Conservation (phyloP, 2,888 invertebrate species). For the Ectobius pallidus region DNA sequence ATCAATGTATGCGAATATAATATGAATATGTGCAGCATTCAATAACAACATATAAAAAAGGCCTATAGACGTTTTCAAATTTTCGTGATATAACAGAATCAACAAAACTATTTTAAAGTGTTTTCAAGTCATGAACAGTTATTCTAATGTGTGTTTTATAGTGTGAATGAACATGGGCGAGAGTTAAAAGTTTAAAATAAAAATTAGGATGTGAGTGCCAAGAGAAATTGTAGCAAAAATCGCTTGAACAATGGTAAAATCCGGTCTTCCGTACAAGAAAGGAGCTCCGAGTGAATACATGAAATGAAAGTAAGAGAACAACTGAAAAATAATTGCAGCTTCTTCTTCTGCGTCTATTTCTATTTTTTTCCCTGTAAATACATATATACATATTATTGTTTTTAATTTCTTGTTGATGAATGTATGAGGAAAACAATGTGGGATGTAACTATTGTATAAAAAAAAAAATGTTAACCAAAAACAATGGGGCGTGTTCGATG, state of each 20-base stretch:
- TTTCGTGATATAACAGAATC: constrained; percentile 11
- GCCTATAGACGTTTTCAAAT: constrained; percentile 22
- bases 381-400: neutral
- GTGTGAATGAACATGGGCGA: constrained; percentile 9
- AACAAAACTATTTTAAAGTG: constrained; percentile 20
- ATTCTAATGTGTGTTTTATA: constrained; percentile 28
- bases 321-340: neutral
- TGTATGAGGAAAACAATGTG: neutral
- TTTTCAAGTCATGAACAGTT: constrained; percentile 6
- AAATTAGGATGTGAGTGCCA: neutral
- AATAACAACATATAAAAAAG: constrained; percentile 1
- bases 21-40: no score
- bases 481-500: neutral
- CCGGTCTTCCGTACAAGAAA: constrained; percentile 21
- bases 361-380: constrained; percentile 3
- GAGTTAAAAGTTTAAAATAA: no score
- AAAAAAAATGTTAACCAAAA: neutral
- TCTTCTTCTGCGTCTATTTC: no score
- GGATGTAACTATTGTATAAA: neutral
- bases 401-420: neutral
- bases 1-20: neutral
- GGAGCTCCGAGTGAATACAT: neutral
- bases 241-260: neutral
- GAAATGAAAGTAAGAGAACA: neutral
- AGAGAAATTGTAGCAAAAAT: neutral